Conservation (phyloP, 2,113 vertebrate genomes). For the Sarotherodon lohbergeri region DNA sequence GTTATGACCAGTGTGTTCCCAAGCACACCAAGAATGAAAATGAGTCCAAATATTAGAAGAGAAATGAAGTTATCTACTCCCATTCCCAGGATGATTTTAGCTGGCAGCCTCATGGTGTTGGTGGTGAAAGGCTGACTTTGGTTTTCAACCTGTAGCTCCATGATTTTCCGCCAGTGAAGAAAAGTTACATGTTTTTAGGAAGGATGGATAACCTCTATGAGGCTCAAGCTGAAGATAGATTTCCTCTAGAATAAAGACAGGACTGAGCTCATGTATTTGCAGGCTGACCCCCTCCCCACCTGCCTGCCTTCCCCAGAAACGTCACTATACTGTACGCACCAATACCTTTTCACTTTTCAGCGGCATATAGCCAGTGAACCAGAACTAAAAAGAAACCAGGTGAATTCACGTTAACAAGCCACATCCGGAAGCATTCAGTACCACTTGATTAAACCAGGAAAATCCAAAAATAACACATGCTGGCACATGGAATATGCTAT, state of each 20-base stretch:
- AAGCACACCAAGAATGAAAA: conserved; percentile 84
- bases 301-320: neutral
- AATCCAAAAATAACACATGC: neutral
- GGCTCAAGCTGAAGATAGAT: neutral
- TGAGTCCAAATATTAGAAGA: conserved; percentile 80
- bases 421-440: neutral
- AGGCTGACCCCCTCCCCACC: neutral
- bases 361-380: neutral
- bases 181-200: neutral
- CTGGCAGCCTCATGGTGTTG: neutral
- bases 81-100: conserved; percentile 68
- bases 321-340: conserved; percentile 26
- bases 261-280: neutral
- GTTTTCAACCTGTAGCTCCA: conserved; percentile 37
- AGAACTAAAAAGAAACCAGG: neutral
- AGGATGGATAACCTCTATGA: neutral
- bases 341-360: neutral
- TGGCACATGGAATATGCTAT: neutral
- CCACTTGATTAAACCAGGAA: neutral
- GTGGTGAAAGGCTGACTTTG: conserved; percentile 10
- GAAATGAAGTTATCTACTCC: conserved; percentile 85
- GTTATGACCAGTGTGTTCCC: conserved; percentile 90
- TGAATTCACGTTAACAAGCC: neutral
- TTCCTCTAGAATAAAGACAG: neutral
- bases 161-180: neutral